These are phyloP conservation scores for Caenorhabditis briggsae DNA, from an alignment of 1,140 invertebrate genomes.

Conservation along the genomic window DNA sequence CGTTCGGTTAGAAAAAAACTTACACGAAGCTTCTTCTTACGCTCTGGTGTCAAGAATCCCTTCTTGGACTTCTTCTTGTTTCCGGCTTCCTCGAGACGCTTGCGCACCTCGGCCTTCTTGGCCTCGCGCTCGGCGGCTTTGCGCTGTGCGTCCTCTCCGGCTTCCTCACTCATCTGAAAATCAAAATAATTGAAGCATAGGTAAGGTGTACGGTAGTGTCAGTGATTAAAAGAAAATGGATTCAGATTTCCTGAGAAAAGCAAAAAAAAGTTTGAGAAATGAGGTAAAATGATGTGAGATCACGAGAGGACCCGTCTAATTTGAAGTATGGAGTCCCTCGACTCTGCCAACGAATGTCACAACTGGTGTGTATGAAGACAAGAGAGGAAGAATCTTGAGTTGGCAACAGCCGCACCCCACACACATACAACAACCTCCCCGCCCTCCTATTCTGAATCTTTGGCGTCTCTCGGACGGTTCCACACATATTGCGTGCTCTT, in stretches of 20 bases:
- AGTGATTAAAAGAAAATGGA: not conserved
- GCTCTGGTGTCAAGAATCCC: slow-evolving; percentile 70
- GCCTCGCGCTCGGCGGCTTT: slow-evolving; percentile 69
- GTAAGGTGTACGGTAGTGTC: too few relatives aligned
- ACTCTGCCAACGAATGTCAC: slow-evolving; percentile 24
- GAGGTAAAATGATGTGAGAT: not conserved
- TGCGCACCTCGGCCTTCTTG: slow-evolving; percentile 72
- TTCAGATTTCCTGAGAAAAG: not conserved
- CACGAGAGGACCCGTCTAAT: not conserved
- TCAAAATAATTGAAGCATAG: not conserved
- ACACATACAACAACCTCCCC: not conserved
- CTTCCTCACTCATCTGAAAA: slow-evolving; percentile 59
- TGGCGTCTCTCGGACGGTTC: slow-evolving; percentile 32
- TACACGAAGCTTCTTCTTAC: slow-evolving; percentile 79
- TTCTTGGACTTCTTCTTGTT: slow-evolving; percentile 69
- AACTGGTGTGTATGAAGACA: slow-evolving; percentile 33
- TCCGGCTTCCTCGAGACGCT: slow-evolving; percentile 70
- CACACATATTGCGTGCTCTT: slow-evolving; percentile 22
- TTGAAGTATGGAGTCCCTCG: slow-evolving; percentile 3
- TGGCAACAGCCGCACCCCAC: slow-evolving; percentile 31
- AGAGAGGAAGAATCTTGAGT: not conserved
- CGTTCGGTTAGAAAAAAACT: slow-evolving; percentile 78
- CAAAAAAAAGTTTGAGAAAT: not conserved
- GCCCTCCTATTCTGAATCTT: slow-evolving; percentile 44
- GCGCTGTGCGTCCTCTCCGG: slow-evolving; percentile 66